Base-by-base conservation (phyloP, 2,797 vertebrate species). In the Pantherophis alleghaniensis region DNA sequence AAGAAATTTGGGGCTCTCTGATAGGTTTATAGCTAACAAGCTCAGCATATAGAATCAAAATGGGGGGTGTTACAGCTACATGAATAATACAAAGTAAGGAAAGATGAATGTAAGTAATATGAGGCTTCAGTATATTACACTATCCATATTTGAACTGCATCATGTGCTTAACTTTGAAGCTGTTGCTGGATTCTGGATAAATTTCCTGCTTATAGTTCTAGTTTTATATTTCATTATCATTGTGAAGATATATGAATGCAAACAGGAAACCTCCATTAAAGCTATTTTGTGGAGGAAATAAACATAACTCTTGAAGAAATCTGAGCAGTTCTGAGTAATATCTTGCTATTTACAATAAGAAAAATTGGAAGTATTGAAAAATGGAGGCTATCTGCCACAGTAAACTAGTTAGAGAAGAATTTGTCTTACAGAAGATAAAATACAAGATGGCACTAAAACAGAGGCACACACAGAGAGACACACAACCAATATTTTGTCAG, bases 211-310 rank as follows among this genome's bases (percentile, higher is more conserved):
- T 88, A 83, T 91, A 18, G 47, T 89, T 91, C 63, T 93, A 87
- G 83, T 92, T 91, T 93, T 95, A 28, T 89, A 92, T 28, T 61
- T 26, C 24, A 92, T 96, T 95, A 93, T 94, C 95, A 47, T 90
- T 95, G 95, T 94, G 9, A 95, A 94, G 94, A 95, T 96, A 96
- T 96, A 94, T 95, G 95, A 94, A 95, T 92, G 94, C 94, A 93
- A 96, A 91, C 93, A 96, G 97, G 96, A 97, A 96, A 93, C 96
- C 95, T 94, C 95, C 94, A 92, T 66, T 94, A 24, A 94, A 93
- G 93, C 87, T 53, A 26, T 56, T 92, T 14, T 60, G 32, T 89
- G 89, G 16, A 91, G 13, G 28, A n/a, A 92, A 91, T 60, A 42
- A 69, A 59, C 94, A 53, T 0, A 0, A 10, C 11, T 88, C n/a